Evolutionary conservation across 23 tunicate species (phyloP).

Genomic region (Botrylloides violaceus): DNA sequence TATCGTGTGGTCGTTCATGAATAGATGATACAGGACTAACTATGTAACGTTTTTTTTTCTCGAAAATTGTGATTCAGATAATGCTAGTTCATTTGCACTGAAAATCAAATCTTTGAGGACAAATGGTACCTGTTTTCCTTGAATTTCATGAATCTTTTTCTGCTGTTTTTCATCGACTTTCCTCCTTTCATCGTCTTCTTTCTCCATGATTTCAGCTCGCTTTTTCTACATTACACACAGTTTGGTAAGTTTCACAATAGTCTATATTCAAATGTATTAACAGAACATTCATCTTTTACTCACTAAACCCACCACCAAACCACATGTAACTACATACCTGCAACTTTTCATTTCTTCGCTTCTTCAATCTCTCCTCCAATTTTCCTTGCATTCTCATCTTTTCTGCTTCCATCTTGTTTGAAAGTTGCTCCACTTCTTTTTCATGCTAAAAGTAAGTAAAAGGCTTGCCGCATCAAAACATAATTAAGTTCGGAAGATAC

Average conservation of each 20-base stretch:
- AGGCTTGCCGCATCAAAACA: no score
- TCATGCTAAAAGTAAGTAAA: conserved; percentile 59
- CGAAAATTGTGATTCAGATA: background rate
- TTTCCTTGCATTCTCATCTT: conserved; percentile 68
- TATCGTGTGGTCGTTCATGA: no score
- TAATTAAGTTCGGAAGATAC: no score
- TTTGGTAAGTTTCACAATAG: no score
- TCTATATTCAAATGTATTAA: no score
- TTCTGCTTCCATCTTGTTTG: conserved; percentile 77
- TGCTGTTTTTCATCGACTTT: conserved; percentile 68
- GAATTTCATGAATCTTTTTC: conserved; percentile 51
- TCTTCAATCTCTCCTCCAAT: conserved; percentile 78
- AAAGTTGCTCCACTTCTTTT: conserved; percentile 72
- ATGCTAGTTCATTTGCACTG: no score
- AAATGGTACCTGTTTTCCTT: conserved; percentile 58
- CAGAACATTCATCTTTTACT: no score
- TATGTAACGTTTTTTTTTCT: no score
- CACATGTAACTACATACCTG: no score
- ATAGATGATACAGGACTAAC: no score
- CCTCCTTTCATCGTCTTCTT: conserved; percentile 27
- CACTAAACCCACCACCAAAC: no score
- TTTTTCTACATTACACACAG: conserved; percentile 35
- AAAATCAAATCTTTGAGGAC: no score
- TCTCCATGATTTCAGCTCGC: conserved; percentile 38
- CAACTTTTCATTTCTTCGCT: conserved; percentile 75